phyloP scores from a whole-genome alignment of 2,888 invertebrate genomes.

The Drosophila dives region DNA sequence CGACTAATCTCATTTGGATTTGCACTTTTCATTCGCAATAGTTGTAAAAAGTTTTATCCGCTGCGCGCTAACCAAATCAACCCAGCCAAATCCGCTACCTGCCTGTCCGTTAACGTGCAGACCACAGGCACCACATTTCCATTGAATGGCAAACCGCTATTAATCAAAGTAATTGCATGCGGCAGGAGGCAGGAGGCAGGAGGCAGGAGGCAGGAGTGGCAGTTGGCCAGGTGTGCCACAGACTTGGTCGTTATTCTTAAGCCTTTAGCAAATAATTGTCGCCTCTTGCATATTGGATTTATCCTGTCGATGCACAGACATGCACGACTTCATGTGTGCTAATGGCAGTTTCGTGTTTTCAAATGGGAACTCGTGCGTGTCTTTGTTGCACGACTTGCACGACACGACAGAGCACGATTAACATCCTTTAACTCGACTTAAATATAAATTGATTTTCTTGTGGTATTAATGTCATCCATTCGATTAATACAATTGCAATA shows the following conservation, averaged over 20 bases:
- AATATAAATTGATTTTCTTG: not conserved
- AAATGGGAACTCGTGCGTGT: not conserved
- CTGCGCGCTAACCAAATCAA: constrained; percentile 1
- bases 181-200: constrained; percentile 51
- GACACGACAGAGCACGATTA: not conserved
- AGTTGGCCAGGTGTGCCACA: constrained; percentile 38
- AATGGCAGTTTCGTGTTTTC: not conserved
- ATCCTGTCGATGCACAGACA: not conserved
- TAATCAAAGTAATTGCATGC: constrained; percentile 81
- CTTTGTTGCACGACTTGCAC: not conserved
- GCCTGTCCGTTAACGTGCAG: constrained; percentile 23
- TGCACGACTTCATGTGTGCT: not conserved
- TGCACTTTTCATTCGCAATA: constrained; percentile 70
- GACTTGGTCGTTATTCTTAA: constrained; percentile 27
- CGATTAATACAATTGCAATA: not conserved
- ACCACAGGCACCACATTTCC: constrained; percentile 41
- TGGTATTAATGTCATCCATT: not conserved
- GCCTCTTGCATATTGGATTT: not conserved
- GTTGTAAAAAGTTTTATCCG: constrained; percentile 53
- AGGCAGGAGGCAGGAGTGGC: constrained; percentile 55
- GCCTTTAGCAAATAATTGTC: constrained; percentile 18
- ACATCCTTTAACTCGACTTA: not conserved
- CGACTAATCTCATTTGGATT: constrained; percentile 76
- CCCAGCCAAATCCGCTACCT: not conserved
- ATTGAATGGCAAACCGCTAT: constrained; percentile 71